Conservation (phyloP, 2,113 vertebrate genomes). For the Cyphomyrus plagiostoma region DNA sequence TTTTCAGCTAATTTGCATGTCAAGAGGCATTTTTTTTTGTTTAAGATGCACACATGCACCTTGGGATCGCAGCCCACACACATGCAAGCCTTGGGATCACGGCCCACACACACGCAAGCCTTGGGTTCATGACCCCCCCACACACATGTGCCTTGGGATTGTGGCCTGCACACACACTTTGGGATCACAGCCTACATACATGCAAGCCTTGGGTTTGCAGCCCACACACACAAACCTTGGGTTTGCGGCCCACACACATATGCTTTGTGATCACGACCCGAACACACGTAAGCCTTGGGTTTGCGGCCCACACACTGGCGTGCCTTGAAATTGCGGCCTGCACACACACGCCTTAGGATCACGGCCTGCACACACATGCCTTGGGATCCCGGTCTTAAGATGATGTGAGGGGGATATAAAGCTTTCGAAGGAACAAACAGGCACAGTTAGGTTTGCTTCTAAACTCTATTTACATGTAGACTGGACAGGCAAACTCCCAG, state of each 20-base stretch:
- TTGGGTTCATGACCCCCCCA: background rate
- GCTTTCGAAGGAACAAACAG: too few relatives aligned
- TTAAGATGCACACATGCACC: background rate
- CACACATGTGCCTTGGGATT: too few relatives aligned
- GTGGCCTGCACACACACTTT: background rate
- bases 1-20: slow-evolving; percentile 2
- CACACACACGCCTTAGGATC: too few relatives aligned
- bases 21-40: background rate
- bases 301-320: background rate
- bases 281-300: too few relatives aligned
- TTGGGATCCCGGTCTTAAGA: too few relatives aligned
- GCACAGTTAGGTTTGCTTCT: too few relatives aligned
- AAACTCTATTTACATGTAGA: too few relatives aligned
- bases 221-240: background rate
- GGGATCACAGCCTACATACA: background rate
- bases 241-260: background rate
- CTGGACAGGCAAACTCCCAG: too few relatives aligned
- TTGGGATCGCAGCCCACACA: background rate
- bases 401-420: too few relatives aligned
- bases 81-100: background rate
- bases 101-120: background rate
- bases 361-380: background rate
- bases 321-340: too few relatives aligned
- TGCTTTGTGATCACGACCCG: background rate
- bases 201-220: too few relatives aligned